phyloP scores from a whole-genome alignment of 92 coral and sea anemone genomes.

The Siderastrea siderea region DNA sequence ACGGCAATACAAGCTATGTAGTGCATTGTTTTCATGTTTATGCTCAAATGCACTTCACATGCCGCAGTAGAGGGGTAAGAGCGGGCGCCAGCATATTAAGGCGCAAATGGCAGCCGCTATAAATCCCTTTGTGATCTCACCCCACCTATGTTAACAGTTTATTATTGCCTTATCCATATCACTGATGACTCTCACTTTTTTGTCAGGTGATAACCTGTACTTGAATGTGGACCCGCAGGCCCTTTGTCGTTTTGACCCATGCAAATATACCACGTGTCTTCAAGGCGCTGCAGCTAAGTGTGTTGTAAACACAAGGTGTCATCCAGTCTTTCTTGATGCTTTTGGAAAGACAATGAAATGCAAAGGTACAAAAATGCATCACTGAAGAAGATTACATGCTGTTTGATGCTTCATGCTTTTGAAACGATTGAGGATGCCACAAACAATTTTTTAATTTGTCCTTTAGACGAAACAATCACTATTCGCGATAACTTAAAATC shows the following conservation, averaged over 20 bases:
- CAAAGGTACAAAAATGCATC: conserved; percentile 70
- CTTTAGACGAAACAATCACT: no score
- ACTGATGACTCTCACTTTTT: neutral
- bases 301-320: conserved; percentile 96
- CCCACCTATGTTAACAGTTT: no score
- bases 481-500: no score
- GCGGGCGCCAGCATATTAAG: neutral
- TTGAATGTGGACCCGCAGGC: conserved; percentile 81
- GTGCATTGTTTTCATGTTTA: no score
- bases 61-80: no score
- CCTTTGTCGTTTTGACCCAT: conserved; percentile 95
- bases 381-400: no score
- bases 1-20: no score
- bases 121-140: neutral
- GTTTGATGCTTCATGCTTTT: no score
- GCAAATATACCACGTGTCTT: conserved; percentile 92
- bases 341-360: conserved; percentile 90
- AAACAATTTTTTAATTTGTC: no score
- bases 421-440: no score
- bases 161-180: neutral
- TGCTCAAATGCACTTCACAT: no score
- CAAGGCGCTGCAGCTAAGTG: conserved; percentile 92
- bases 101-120: neutral
- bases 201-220: conserved; percentile 82
- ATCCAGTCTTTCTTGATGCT: conserved; percentile 93